Conservation (phyloP, 2,888 invertebrate genomes). For the Drosophila demipolita region DNA sequence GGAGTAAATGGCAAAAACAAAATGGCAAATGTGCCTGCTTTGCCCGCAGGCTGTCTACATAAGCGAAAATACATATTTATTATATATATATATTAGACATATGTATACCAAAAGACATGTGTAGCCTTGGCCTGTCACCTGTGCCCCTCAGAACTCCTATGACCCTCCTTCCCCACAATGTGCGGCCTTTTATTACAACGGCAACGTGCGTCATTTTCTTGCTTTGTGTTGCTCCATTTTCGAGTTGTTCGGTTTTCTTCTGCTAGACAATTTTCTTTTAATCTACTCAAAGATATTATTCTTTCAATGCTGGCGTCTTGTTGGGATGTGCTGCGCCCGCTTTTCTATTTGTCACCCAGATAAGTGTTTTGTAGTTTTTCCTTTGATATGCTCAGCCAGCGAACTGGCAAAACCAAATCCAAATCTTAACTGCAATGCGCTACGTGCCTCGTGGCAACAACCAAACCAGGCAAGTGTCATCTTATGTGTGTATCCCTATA, state of each 20-base stretch:
- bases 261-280: conserved; percentile 47
- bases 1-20: conserved; percentile 22
- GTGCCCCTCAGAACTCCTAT: not conserved
- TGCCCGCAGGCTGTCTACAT: conserved; percentile 46
- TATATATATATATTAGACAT: not conserved
- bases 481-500: conserved; percentile 36
- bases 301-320: conserved; percentile 66
- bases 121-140: conserved; percentile 38
- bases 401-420: conserved; percentile 71
- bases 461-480: conserved; percentile 74
- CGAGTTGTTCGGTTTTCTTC: conserved; percentile 52
- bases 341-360: conserved; percentile 80
- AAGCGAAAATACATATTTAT: not conserved
- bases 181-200: conserved; percentile 67
- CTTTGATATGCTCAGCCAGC: conserved; percentile 77
- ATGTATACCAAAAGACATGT: conserved; percentile 3
- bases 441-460: conserved; percentile 71
- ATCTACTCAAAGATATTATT: conserved; percentile 78
- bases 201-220: conserved; percentile 71
- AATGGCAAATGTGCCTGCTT: conserved; percentile 38
- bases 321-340: conserved; percentile 38
- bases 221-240: conserved; percentile 62
- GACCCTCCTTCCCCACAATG: conserved; percentile 1
- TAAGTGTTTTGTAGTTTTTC: conserved; percentile 78
- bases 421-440: conserved; percentile 74